phyloP scores from a whole-genome alignment of 2,888 invertebrate species.

The Thumatha senex region DNA sequence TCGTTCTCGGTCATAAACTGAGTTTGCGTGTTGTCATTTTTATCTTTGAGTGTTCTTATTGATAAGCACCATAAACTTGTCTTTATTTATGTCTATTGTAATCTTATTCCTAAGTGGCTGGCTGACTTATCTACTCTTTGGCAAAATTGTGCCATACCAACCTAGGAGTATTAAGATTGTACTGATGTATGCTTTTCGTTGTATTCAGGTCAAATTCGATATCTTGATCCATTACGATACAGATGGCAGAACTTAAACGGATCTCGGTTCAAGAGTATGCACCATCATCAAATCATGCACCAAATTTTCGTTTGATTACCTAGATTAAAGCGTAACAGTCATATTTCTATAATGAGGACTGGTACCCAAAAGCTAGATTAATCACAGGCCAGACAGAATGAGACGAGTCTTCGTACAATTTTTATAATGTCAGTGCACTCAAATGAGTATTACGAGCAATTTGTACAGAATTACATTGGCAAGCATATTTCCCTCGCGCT shows the following conservation, averaged over 20 bases:
- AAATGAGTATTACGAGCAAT: slow-evolving; percentile 20
- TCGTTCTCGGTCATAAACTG: background rate
- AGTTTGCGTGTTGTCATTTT: background rate
- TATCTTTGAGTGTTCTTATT: slow-evolving; percentile 5
- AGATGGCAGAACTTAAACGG: too few relatives aligned
- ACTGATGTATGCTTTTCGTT: too few relatives aligned
- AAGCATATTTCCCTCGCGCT: slow-evolving; percentile 26
- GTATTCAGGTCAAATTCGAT: too few relatives aligned
- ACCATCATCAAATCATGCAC: too few relatives aligned
- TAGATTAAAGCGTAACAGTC: too few relatives aligned
- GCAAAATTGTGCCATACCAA: background rate
- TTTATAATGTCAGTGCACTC: background rate
- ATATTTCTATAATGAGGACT: too few relatives aligned
- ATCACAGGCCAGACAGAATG: background rate
- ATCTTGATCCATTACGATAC: too few relatives aligned
- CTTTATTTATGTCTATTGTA: background rate
- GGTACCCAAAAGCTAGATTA: too few relatives aligned
- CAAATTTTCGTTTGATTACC: too few relatives aligned
- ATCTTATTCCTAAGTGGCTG: background rate
- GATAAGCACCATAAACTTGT: slow-evolving; percentile 8
- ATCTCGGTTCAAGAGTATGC: too few relatives aligned
- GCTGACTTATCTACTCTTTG: background rate
- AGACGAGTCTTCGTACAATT: background rate
- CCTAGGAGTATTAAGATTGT: too few relatives aligned
- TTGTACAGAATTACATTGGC: slow-evolving; percentile 17